phyloP scores from a whole-genome alignment of 2,797 vertebrate species.

The Manis crassicaudata region DNA sequence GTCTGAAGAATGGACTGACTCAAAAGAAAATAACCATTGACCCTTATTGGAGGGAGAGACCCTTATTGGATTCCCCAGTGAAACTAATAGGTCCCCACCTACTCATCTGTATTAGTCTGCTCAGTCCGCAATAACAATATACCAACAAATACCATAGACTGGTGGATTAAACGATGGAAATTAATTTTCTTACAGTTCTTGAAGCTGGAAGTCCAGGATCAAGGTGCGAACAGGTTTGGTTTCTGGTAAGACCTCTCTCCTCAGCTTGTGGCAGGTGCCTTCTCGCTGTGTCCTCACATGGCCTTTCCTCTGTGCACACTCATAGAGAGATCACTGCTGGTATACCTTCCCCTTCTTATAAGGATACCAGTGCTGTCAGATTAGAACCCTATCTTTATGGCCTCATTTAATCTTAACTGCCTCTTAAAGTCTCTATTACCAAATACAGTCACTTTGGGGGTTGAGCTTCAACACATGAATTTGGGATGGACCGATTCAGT shows the following conservation, averaged over 20 bases:
- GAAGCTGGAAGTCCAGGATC: neutral
- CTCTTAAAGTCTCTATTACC: neutral
- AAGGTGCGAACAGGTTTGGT: neutral
- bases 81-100: neutral
- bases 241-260: neutral
- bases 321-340: neutral
- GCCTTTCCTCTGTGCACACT: neutral
- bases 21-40: neutral
- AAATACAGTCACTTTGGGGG: no score
- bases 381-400: neutral
- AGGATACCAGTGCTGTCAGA: neutral
- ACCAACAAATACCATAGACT: neutral
- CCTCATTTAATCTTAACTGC: neutral
- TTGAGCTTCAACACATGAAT: neutral
- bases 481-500: neutral
- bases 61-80: neutral
- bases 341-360: neutral
- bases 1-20: neutral
- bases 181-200: neutral
- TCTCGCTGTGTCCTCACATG: neutral
- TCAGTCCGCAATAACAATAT: neutral
- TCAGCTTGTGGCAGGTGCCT: no score
- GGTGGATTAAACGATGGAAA: no score
- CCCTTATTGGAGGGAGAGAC: neutral
- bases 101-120: neutral